A percentile compares a stretch with the other conserved stretches of the same genome.
These are phyloP conservation scores for Osmerus eperlanus DNA, from an alignment of 2,113 vertebrate species.

Conservation along the genomic window DNA sequence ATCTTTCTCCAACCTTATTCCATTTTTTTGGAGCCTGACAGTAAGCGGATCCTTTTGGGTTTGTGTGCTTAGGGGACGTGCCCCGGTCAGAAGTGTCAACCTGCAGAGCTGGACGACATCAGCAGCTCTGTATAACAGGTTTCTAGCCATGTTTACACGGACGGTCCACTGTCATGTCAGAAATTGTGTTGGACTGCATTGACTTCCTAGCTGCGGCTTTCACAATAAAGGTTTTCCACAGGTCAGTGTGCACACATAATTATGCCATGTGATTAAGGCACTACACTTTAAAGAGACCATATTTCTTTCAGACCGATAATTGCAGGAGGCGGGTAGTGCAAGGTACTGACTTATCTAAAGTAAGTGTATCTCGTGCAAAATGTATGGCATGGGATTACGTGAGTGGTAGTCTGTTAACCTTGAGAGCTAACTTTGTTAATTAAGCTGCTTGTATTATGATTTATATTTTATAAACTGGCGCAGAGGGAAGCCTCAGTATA, in stretches of 20 bases:
- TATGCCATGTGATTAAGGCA: background rate
- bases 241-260: background rate
- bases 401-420: too few relatives aligned
- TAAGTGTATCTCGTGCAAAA: background rate
- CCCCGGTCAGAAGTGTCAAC: background rate
- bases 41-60: background rate
- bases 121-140: background rate
- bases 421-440: too few relatives aligned
- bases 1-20: background rate
- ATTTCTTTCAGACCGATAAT: background rate
- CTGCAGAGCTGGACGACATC: constrained; percentile 26
- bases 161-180: background rate
- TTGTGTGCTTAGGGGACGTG: constrained; percentile 31
- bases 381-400: background rate
- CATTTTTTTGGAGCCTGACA: background rate
- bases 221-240: constrained; percentile 26
- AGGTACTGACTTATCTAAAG: background rate
- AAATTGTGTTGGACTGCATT: background rate
- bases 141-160: constrained; percentile 39
- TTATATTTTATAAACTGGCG: background rate
- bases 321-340: background rate
- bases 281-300: background rate
- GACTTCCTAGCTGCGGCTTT: background rate
- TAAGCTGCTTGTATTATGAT: background rate
- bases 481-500: background rate